These are phyloP conservation scores for Paralichthys olivaceus DNA, from an alignment of 2,113 vertebrate genomes.

Conservation along the genomic window DNA sequence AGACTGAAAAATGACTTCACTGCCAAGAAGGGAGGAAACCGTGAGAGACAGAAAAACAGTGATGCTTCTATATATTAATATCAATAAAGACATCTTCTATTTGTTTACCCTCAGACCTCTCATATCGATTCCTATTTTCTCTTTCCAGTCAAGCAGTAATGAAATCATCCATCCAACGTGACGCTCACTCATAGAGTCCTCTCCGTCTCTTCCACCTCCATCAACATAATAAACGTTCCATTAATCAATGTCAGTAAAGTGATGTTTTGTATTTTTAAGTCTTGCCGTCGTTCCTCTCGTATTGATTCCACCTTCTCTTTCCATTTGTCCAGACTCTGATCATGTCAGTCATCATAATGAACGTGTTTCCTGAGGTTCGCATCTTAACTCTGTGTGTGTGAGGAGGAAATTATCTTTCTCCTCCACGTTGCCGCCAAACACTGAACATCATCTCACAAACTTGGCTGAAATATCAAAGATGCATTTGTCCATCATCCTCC, in stretches of 20 bases:
- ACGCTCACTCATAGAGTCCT: constrained; percentile 12
- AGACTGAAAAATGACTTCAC: background rate
- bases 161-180: constrained; percentile 22
- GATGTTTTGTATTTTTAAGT: constrained; percentile 28
- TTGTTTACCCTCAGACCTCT: constrained; percentile 1
- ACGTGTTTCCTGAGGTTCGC: background rate
- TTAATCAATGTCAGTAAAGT: constrained; percentile 28
- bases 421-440: constrained; percentile 1
- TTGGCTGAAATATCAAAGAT: constrained; percentile 33
- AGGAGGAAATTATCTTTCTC: constrained; percentile 3
- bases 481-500: constrained; percentile 53
- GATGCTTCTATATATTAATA: constrained; percentile 17
- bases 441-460: constrained; percentile 5
- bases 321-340: constrained; percentile 14
- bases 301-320: constrained; percentile 30
- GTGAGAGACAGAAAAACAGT: background rate
- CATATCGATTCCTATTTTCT: constrained; percentile 17
- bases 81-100: constrained; percentile 3
- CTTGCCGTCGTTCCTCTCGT: background rate
- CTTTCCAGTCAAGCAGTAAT: background rate
- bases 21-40: background rate
- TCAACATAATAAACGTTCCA: constrained; percentile 17
- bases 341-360: constrained; percentile 18
- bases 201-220: background rate
- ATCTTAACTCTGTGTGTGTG: constrained; percentile 1